These are phyloP conservation scores for Phylloscopus trochilus DNA, from an alignment of 2,113 vertebrate species.

Conservation along the genomic window DNA sequence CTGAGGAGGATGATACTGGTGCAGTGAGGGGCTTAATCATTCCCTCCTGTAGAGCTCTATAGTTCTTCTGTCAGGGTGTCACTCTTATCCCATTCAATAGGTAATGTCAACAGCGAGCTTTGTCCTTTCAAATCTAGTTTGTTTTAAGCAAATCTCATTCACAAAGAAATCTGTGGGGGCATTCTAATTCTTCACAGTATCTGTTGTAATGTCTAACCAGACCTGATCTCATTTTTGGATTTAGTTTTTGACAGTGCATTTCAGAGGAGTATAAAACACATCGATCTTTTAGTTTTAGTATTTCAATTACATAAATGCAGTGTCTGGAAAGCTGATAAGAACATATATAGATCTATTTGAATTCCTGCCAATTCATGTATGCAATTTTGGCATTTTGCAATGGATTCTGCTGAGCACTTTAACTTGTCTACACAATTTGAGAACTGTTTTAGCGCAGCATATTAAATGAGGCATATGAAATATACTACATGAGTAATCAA, in stretches of 20 bases:
- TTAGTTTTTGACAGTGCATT: neutral
- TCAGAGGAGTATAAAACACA: neutral
- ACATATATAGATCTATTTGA: neutral
- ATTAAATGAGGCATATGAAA: neutral
- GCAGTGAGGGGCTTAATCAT: neutral
- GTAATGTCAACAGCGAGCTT: neutral
- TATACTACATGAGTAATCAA: neutral
- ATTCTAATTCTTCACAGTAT: neutral
- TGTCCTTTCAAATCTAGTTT: neutral
- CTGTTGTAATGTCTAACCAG: neutral
- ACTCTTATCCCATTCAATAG: neutral
- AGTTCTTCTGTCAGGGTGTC: neutral
- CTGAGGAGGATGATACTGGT: neutral
- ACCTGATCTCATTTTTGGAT: neutral
- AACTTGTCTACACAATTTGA: neutral
- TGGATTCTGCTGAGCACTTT: neutral
- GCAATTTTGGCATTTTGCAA: neutral
- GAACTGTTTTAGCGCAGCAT: neutral
- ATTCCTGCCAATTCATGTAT: neutral
- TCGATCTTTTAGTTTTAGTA: neutral
- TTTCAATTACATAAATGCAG: slow-evolving; percentile 15
- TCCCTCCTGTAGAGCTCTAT: neutral
- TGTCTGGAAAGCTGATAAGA: slow-evolving; percentile 8
- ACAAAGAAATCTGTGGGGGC: neutral
- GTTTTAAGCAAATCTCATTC: neutral